Percentiles rank a stretch among this genome's conserved stretches.
phyloP scores from a whole-genome alignment of 2,888 invertebrate genomes.

The Metallyticus violacea region DNA sequence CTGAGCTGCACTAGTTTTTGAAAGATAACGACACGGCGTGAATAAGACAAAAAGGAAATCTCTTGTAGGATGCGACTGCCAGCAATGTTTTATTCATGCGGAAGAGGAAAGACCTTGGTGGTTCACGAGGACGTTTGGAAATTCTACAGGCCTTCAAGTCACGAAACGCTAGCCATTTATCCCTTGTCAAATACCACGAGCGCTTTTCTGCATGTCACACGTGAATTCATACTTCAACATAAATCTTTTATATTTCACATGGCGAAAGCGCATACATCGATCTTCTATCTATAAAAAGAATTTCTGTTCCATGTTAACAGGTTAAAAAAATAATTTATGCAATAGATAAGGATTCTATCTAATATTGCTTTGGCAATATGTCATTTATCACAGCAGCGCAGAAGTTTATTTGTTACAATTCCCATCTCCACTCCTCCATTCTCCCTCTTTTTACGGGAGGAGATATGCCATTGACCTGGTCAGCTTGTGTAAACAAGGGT shows the following conservation, averaged over 20 bases:
- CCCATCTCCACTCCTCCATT: no score
- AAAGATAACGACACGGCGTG: background rate
- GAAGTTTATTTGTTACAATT: no score
- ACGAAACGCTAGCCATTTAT: background rate
- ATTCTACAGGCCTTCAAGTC: background rate
- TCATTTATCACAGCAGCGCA: no score
- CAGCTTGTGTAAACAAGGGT: no score
- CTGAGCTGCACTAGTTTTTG: background rate
- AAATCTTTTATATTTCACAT: background rate
- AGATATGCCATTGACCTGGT: no score
- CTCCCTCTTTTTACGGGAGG: no score
- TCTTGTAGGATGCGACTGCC: background rate
- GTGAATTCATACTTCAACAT: background rate
- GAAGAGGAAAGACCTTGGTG: background rate
- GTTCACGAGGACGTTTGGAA: background rate
- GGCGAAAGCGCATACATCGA: background rate
- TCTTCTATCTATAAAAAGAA: background rate
- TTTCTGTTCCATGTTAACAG: no score
- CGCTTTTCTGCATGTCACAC: background rate
- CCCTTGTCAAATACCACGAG: no score
- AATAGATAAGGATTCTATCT: no score
- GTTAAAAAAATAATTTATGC: no score
- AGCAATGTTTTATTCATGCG: background rate
- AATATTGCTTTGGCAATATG: no score
- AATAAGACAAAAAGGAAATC: background rate